phyloP scores from a whole-genome alignment of 2,888 invertebrate species.

The Diabrotica balteata region DNA sequence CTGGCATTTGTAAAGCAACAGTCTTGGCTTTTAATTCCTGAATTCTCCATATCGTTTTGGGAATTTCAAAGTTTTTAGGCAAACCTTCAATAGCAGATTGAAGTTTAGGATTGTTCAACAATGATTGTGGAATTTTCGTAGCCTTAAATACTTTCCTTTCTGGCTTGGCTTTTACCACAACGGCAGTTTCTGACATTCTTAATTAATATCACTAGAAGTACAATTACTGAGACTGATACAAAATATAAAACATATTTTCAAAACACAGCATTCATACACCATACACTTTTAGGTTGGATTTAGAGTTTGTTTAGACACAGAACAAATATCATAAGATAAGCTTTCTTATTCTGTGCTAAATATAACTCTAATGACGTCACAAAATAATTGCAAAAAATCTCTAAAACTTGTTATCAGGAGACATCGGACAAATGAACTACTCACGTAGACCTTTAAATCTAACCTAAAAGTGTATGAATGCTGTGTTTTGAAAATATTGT shows the following conservation, averaged over 20 bases:
- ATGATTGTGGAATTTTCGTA: constrained; percentile 80
- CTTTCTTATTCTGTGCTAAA: no score
- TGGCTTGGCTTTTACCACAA: constrained; percentile 81
- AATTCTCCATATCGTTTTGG: constrained; percentile 97
- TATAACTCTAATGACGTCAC: no score
- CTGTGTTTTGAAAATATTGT: constrained; percentile 1
- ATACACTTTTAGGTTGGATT: constrained; percentile 29
- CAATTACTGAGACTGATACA: neutral
- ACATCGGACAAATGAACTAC: constrained; percentile 34
- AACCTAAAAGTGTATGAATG: constrained; percentile 24
- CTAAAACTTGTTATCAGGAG: neutral
- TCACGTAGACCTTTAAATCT: constrained; percentile 21
- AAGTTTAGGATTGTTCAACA: constrained; percentile 76
- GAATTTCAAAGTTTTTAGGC: constrained; percentile 95
- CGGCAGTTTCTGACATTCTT: constrained; percentile 53
- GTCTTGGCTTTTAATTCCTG: constrained; percentile 81
- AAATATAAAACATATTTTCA: constrained; percentile 5
- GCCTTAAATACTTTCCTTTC: constrained; percentile 80
- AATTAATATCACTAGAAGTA: neutral
- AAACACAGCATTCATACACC: neutral
- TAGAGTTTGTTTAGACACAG: no score
- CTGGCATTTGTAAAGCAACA: constrained; percentile 97
- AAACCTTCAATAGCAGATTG: constrained; percentile 76
- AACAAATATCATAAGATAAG: no score
- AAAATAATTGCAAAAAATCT: no score